These are phyloP conservation scores for Synergus japonicus DNA, from an alignment of 2,888 invertebrate genomes.

Conservation along the genomic window DNA sequence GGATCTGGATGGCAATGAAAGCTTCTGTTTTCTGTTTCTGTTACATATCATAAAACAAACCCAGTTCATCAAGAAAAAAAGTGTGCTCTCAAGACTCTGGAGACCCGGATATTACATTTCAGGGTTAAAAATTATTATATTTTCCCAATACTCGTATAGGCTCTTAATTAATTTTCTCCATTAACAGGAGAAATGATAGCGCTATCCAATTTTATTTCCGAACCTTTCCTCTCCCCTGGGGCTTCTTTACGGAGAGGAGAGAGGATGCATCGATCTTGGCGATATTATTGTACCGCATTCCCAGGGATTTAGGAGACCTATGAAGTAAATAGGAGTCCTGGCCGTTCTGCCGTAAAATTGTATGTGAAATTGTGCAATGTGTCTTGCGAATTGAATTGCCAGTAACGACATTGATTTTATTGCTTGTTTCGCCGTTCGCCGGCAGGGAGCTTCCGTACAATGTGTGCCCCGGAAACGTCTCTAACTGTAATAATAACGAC, in stretches of 20 bases:
- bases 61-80: slow-evolving; percentile 9
- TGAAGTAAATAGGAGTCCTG: slow-evolving; percentile 76
- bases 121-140: slow-evolving; percentile 33
- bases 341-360: slow-evolving; percentile 77
- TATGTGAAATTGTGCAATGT: slow-evolving; percentile 78
- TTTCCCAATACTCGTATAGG: neutral
- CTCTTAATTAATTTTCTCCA: slow-evolving; percentile 37
- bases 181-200: slow-evolving; percentile 1
- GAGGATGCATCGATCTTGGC: slow-evolving; percentile 60
- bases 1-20: neutral
- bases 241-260: slow-evolving; percentile 24
- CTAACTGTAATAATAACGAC: slow-evolving; percentile 51
- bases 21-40: neutral
- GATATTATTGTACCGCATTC: slow-evolving; percentile 62
- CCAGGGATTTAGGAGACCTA: slow-evolving; percentile 70
- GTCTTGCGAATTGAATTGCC: slow-evolving; percentile 78
- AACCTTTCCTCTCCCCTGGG: slow-evolving; percentile 14
- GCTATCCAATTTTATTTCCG: slow-evolving; percentile 34
- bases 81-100: neutral
- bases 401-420: slow-evolving; percentile 78
- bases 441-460: slow-evolving; percentile 45
- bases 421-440: slow-evolving; percentile 72
- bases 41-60: slow-evolving; percentile 10
- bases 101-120: slow-evolving; percentile 20
- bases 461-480: slow-evolving; percentile 36